Evolutionary conservation across 2,113 vertebrate species (phyloP), one percentile per base, ranked within the genome.

Genomic region (Motacilla alba): DNA sequence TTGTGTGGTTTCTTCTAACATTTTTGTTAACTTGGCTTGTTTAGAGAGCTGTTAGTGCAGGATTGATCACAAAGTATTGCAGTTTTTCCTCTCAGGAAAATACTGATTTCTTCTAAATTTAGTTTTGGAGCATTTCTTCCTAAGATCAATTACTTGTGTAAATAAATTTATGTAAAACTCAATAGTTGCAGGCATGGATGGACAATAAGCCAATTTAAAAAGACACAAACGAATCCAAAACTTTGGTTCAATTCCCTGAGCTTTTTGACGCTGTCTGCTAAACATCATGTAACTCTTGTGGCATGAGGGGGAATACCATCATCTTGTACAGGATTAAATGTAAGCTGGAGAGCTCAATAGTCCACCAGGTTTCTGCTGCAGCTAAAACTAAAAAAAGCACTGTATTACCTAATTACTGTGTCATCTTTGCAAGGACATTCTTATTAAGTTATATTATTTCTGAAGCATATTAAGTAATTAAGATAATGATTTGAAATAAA

Each of bases 221-320:
- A 64, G 23, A 59, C 9, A n/a, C 6, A 49, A 37, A 15, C 0
- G 0, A 41, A 37, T 0, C 18, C 35, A 30, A n/a, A 14, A 5
- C n/a, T 64, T 60, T 13, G 33, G 9, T 2, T 0, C 58, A 67
- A 6, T 85, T 82, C 6, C 16, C 17, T 47, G 62, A 56, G 19
- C 20, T 47, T 63, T 87, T 89, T 87, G 15, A 26, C 87, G 24
- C 50, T 70, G 8, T 87, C 47, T 94, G n/a, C 19, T 78, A 47
- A 91, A 56, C 22, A 14, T 35, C 18, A 15, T 35, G 55, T 19
- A 27, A 60, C 30, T 70, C 19, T 28, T 70, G 43, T 62, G 75
- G 43, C 15, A 10, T 24, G 22, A 60, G 8, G 10, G 5, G 41
- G 9, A 82, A 31, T 44, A 37, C 10, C 9, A 56, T 20, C 15